phyloP scores from a whole-genome alignment of 2,797 vertebrate genomes.

The Enteromius radiatus region DNA sequence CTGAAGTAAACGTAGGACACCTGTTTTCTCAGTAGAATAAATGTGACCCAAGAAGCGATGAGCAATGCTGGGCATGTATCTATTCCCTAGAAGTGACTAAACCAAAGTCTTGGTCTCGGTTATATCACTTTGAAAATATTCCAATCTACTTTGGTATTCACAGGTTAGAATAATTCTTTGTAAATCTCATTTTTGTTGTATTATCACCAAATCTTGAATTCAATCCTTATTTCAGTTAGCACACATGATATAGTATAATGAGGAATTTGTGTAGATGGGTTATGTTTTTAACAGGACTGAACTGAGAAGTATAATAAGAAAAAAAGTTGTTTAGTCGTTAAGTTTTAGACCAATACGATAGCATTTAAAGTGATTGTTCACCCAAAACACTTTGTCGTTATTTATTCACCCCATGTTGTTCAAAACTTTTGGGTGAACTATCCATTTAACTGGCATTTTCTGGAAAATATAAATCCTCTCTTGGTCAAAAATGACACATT shows the following conservation, averaged over 20 bases:
- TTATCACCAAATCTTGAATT: not conserved
- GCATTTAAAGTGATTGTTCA: too few species aligned
- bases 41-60: not conserved
- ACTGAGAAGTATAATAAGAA: too few species aligned
- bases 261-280: too few species aligned
- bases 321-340: not conserved
- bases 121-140: not conserved
- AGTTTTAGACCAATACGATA: too few species aligned
- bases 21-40: not conserved
- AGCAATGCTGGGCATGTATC: not conserved
- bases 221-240: not conserved
- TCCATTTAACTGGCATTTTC: too few species aligned
- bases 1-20: too few species aligned
- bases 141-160: too few species aligned
- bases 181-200: not conserved
- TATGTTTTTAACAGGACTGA: too few species aligned
- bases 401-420: not conserved
- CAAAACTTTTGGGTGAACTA: not conserved
- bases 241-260: not conserved
- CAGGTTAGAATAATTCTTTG: not conserved
- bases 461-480: too few species aligned
- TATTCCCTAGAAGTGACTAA: not conserved
- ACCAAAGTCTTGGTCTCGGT: not conserved
- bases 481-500: too few species aligned
- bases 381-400: too few species aligned